Percentiles rank a stretch among this genome's conserved stretches.
Conservation (phyloP, 2,888 invertebrate genomes). For the Imbricaverruca yamaguchii region DNA sequence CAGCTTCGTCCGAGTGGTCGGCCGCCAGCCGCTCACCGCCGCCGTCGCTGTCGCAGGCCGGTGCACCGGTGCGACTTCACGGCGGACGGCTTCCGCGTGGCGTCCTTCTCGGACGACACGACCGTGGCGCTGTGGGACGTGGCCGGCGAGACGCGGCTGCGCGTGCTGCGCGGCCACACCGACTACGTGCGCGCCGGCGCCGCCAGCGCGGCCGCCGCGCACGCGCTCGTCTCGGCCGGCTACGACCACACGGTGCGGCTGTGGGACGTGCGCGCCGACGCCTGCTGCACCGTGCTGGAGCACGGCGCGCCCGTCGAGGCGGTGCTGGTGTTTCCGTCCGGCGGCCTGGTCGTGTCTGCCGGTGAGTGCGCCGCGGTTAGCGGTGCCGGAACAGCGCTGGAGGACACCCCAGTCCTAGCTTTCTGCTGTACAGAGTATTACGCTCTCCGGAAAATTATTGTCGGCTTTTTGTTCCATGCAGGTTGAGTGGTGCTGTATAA, state of each 20-base stretch:
- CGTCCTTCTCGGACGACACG: conserved; percentile 88
- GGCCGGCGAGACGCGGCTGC: conserved; percentile 55
- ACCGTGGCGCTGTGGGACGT: conserved; percentile 84
- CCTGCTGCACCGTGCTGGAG: conserved; percentile 56
- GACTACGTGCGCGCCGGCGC: conserved; percentile 59
- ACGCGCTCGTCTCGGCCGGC: conserved; percentile 72
- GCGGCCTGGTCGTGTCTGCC: conserved; percentile 82
- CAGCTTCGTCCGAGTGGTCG: too few relatives aligned
- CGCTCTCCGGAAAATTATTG: too few relatives aligned
- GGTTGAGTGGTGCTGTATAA: too few relatives aligned
- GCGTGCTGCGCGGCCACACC: conserved; percentile 35
- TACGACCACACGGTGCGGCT: conserved; percentile 83
- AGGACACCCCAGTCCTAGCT: too few relatives aligned
- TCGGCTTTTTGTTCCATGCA: too few relatives aligned
- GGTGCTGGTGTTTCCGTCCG: conserved; percentile 75
- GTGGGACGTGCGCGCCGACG: conserved; percentile 71
- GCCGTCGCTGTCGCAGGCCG: conserved; percentile 39
- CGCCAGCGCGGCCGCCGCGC: conserved; percentile 63
- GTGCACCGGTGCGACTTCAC: conserved; percentile 77
- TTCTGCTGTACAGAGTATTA: too few relatives aligned
- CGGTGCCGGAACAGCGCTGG: too few relatives aligned
- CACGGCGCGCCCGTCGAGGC: conserved; percentile 88
- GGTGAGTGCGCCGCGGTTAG: conserved; percentile 44
- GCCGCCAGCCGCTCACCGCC: too few relatives aligned
- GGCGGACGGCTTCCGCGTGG: conserved; percentile 64